phyloP scores from a whole-genome alignment of 2,888 invertebrate genomes.

The Metellina segmentata region DNA sequence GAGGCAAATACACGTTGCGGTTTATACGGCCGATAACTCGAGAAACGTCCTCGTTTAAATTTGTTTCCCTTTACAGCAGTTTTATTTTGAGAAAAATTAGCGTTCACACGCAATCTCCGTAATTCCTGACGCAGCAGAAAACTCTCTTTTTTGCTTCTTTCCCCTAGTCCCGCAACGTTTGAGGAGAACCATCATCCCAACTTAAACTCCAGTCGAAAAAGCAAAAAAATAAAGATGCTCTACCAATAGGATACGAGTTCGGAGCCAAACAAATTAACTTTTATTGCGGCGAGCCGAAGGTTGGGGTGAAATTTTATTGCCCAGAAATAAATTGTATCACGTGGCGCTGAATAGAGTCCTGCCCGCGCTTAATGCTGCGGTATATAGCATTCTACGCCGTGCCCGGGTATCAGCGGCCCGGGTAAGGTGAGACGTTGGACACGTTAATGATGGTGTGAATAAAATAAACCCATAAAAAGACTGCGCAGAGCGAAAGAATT shows the following conservation, averaged over 20 bases:
- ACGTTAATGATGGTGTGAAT: conserved; percentile 25
- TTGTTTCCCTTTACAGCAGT: conserved; percentile 15
- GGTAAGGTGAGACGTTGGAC: conserved; percentile 33
- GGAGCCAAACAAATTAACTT: conserved; percentile 53
- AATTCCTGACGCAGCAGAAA: conserved; percentile 32
- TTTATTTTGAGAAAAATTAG: conserved; percentile 10
- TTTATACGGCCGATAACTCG: conserved; percentile 17
- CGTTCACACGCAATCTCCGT: conserved; percentile 21
- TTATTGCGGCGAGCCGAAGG: conserved; percentile 29
- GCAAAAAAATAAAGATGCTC: not conserved
- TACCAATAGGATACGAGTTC: conserved; percentile 3
- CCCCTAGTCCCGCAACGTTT: not conserved
- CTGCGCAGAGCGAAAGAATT: not conserved
- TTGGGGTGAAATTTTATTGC: conserved; percentile 38
- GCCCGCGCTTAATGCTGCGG: not conserved
- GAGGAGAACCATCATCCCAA: not conserved
- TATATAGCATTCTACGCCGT: conserved; percentile 8
- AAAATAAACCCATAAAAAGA: conserved; percentile 36
- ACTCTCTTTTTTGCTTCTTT: not conserved
- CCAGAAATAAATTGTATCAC: conserved; percentile 52
- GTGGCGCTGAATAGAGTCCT: conserved; percentile 25
- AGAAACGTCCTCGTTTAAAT: conserved; percentile 30
- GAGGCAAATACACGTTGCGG: conserved; percentile 11
- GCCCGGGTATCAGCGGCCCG: not conserved
- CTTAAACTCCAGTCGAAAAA: not conserved